These are phyloP conservation scores for Neogobius melanostomus DNA, from an alignment of 2,113 vertebrate genomes.

Conservation along the genomic window DNA sequence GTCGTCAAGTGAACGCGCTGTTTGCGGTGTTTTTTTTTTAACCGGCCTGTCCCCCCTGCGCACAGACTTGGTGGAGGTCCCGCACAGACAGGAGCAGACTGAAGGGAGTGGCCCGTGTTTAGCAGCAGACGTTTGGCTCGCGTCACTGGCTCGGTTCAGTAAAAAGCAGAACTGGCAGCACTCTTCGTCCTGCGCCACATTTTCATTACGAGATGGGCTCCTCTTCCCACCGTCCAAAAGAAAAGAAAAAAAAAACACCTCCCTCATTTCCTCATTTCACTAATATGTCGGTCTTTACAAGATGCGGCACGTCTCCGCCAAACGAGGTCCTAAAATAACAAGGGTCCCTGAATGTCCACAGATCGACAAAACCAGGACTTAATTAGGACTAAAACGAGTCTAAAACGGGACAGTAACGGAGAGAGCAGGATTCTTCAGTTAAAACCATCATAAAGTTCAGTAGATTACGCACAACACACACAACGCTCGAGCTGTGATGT, in stretches of 20 bases:
- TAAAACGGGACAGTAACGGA: background rate
- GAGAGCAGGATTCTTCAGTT: too few relatives aligned
- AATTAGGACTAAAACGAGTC: background rate
- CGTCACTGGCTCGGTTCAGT: slow-evolving; percentile 43
- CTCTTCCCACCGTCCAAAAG: slow-evolving; percentile 36
- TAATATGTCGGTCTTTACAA: slow-evolving; percentile 15
- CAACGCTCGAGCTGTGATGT: too few relatives aligned
- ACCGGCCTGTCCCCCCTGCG: too few relatives aligned
- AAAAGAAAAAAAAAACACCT: background rate
- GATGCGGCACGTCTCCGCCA: background rate
- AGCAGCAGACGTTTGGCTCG: slow-evolving; percentile 36
- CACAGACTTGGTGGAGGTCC: too few relatives aligned
- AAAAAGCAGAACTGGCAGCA: slow-evolving; percentile 63
- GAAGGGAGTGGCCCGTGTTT: background rate
- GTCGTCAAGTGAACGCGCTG: too few relatives aligned
- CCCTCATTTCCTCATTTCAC: slow-evolving; percentile 14
- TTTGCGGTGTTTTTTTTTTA: too few relatives aligned
- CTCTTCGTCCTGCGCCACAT: slow-evolving; percentile 48
- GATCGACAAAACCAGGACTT: background rate
- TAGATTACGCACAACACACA: too few relatives aligned
- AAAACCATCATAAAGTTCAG: too few relatives aligned
- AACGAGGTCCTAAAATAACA: background rate
- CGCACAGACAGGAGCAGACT: background rate
- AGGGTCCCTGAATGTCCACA: background rate
- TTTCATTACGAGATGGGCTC: slow-evolving; percentile 68